Evolutionary conservation across 2,113 vertebrate species (phyloP).

Genomic region (Bungarus multicinctus): DNA sequence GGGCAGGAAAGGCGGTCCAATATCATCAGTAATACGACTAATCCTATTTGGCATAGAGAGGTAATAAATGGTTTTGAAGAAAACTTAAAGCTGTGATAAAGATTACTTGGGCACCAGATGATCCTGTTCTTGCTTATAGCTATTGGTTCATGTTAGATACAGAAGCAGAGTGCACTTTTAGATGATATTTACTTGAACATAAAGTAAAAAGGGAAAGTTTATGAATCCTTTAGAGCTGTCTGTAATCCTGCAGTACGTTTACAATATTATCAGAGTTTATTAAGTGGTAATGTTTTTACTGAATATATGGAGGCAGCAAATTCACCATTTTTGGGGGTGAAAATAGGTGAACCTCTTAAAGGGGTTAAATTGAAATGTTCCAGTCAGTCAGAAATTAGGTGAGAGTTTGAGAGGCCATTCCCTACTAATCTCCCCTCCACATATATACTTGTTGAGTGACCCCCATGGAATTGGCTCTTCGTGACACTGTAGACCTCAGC

Average conservation of each 20-base stretch:
- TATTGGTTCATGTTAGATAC: background rate
- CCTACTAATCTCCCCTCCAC: background rate
- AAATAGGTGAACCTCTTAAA: background rate
- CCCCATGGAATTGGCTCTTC: background rate
- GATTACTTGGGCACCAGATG: background rate
- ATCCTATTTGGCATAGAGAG: conserved; percentile 97
- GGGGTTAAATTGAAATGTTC: background rate
- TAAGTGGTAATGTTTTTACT: background rate
- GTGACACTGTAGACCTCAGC: background rate
- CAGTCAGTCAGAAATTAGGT: background rate
- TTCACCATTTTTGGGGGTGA: background rate
- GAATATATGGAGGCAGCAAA: background rate
- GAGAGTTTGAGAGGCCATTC: background rate
- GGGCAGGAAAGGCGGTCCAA: conserved; percentile 93
- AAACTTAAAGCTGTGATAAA: background rate
- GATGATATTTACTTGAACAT: background rate
- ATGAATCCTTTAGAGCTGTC: background rate
- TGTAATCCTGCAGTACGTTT: background rate
- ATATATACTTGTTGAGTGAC: background rate
- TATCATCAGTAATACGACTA: conserved; percentile 97
- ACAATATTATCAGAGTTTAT: background rate
- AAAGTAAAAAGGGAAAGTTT: background rate
- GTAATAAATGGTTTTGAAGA: conserved; percentile 63
- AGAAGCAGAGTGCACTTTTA: background rate
- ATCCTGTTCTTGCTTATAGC: background rate